A percentile compares a stretch with the other conserved stretches of the same genome.
phyloP scores from a whole-genome alignment of 2,888 invertebrate species.

The Adela reaumurella region DNA sequence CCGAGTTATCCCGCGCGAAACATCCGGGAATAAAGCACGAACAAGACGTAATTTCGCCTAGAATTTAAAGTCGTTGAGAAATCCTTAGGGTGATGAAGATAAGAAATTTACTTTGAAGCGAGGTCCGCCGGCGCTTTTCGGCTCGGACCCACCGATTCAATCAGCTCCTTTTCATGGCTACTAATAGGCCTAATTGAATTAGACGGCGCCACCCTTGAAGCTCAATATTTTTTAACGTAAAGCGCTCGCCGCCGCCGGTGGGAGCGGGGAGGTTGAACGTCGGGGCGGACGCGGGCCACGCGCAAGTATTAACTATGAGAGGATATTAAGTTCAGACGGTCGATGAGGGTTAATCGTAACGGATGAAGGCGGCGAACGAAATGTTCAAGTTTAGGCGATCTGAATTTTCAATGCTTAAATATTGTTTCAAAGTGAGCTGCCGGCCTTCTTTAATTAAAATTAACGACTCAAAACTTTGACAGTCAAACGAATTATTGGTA shows the following conservation, averaged over 20 bases:
- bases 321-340: constrained; percentile 5
- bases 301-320: too few species aligned
- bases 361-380: constrained; percentile 42
- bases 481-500: constrained; percentile 57
- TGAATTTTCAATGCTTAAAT: constrained; percentile 55
- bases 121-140: background rate
- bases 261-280: background rate
- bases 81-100: background rate
- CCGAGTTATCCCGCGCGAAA: too few species aligned
- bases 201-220: background rate
- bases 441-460: constrained; percentile 57
- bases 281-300: background rate
- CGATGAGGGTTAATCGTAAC: constrained; percentile 50
- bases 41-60: too few species aligned
- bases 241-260: background rate
- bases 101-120: background rate
- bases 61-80: background rate
- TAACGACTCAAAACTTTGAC: constrained; percentile 56
- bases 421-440: constrained; percentile 48
- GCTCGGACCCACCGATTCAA: background rate
- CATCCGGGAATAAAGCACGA: too few species aligned
- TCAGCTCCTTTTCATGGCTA: background rate
- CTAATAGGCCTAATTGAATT: background rate
- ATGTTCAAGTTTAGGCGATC: constrained; percentile 54
- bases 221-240: background rate